These are phyloP conservation scores for Callimorpha dominula DNA, from an alignment of 2,888 invertebrate genomes.

Conservation along the genomic window DNA sequence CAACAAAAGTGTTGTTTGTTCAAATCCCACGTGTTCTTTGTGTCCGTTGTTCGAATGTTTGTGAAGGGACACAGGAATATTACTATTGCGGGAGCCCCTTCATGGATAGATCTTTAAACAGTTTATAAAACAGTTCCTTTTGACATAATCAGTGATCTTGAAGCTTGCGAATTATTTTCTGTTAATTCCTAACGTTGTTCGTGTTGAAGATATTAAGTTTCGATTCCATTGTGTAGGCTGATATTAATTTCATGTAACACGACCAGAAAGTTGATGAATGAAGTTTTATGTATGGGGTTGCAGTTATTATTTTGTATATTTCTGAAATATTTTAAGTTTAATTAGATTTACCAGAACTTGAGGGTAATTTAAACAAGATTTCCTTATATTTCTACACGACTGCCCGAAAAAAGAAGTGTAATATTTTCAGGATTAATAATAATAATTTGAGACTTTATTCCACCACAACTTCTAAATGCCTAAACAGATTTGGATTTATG, in stretches of 20 bases:
- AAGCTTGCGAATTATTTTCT: conserved; percentile 38
- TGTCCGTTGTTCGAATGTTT: too few species aligned
- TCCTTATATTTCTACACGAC: too few species aligned
- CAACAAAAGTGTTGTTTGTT: too few species aligned
- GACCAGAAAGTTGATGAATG: conserved; percentile 29
- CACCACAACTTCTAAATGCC: too few species aligned
- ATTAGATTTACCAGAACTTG: not conserved
- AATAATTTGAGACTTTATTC: too few species aligned
- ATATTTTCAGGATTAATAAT: too few species aligned
- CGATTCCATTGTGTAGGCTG: conserved; percentile 64
- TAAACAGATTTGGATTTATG: too few species aligned
- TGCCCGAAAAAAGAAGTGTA: too few species aligned
- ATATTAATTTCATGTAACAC: conserved; percentile 66
- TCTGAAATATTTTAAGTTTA: not conserved
- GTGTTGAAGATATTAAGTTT: conserved; percentile 71
- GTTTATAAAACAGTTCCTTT: not conserved
- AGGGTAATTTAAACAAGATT: too few species aligned
- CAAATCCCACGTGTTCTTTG: too few species aligned
- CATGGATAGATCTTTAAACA: not conserved
- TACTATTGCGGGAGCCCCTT: too few species aligned
- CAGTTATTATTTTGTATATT: not conserved
- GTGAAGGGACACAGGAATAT: too few species aligned
- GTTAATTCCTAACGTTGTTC: conserved; percentile 57
- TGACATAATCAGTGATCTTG: conserved; percentile 9
- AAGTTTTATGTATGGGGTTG: not conserved